These are phyloP conservation scores for Eutrigla gurnardus DNA, from an alignment of 2,797 vertebrate genomes.

Conservation along the genomic window DNA sequence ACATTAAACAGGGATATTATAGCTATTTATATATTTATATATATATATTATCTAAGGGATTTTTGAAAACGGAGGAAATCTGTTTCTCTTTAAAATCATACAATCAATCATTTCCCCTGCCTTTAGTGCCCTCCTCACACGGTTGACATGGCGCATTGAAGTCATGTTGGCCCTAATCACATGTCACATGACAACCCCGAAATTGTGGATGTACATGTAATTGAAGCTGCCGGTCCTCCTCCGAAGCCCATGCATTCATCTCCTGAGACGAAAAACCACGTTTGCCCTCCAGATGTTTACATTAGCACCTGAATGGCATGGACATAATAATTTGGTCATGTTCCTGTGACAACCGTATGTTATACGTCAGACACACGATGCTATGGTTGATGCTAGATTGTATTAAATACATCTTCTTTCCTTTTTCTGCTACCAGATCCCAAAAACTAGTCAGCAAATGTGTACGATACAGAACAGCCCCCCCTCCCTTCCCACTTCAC, in stretches of 20 bases:
- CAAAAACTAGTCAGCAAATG: background rate
- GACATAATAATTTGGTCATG: constrained; percentile 55
- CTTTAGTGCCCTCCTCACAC: constrained; percentile 46
- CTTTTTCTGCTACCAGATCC: background rate
- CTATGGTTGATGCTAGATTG: constrained; percentile 6
- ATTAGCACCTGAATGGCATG: constrained; percentile 51
- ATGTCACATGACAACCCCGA: constrained; percentile 52
- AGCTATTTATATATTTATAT: background rate
- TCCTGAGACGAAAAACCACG: constrained; percentile 47
- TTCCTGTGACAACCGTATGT: constrained; percentile 28
- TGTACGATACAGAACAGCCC: background rate
- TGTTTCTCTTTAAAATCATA: constrained; percentile 52
- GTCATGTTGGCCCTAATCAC: constrained; percentile 57
- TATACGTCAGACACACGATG: constrained; percentile 8
- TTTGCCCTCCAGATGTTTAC: constrained; percentile 70
- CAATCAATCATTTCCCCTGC: constrained; percentile 63
- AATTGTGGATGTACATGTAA: constrained; percentile 55
- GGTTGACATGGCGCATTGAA: constrained; percentile 54
- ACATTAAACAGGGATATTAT: constrained; percentile 46
- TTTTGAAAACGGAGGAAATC: constrained; percentile 32
- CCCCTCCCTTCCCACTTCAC: too few species aligned
- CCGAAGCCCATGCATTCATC: constrained; percentile 42
- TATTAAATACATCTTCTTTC: background rate
- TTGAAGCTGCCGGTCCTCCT: constrained; percentile 58
- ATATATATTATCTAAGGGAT: too few species aligned